Evolutionary conservation across 2,113 vertebrate species (phyloP).

Genomic region (Megaceryle maxima): DNA sequence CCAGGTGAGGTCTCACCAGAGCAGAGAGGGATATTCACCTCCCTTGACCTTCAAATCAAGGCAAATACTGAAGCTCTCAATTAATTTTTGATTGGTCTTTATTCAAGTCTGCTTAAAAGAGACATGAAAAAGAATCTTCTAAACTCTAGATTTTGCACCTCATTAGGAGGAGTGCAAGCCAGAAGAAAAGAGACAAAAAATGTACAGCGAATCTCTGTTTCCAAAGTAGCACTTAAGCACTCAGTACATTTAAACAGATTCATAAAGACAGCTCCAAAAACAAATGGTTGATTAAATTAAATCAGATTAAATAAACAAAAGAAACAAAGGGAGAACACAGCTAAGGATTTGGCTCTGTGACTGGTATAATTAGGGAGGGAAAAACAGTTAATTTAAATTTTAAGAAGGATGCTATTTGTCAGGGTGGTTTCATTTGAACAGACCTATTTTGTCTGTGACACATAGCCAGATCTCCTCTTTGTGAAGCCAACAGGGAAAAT

Average conservation of each 20-base stretch:
- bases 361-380: not conserved
- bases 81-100: not conserved
- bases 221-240: not conserved
- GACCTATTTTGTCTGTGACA: not conserved
- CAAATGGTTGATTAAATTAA: slow-evolving; percentile 42
- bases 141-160: not conserved
- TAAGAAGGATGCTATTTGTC: slow-evolving; percentile 9
- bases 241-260: not conserved
- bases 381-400: slow-evolving; percentile 32
- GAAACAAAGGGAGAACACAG: slow-evolving; percentile 11
- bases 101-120: not conserved
- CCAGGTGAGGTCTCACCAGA: not conserved
- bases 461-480: not conserved
- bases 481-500: not conserved
- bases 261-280: not conserved
- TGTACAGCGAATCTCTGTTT: not conserved
- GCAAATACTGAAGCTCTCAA: not conserved
- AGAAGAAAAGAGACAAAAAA: not conserved
- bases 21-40: not conserved
- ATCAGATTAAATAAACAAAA: slow-evolving; percentile 46
- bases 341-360: not conserved
- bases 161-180: not conserved
- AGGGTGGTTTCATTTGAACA: not conserved
- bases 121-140: not conserved
- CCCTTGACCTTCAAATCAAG: not conserved